These are phyloP conservation scores for Chelon labrosus DNA, from an alignment of 2,797 vertebrate species.

Conservation along the genomic window DNA sequence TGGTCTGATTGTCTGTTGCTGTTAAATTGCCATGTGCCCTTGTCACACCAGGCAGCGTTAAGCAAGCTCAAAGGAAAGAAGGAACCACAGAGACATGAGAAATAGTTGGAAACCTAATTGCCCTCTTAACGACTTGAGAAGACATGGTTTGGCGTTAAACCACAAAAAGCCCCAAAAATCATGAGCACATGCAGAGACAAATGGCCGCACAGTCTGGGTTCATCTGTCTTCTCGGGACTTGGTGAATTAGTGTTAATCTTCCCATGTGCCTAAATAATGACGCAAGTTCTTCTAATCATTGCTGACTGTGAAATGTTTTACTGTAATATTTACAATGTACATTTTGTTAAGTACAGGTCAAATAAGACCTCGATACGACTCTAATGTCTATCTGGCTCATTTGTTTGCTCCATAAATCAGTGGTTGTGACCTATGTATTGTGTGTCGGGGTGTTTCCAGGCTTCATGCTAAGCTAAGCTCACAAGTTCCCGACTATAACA, in stretches of 20 bases:
- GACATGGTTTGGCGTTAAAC: neutral
- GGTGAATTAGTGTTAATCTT: neutral
- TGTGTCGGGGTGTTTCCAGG: too few relatives aligned
- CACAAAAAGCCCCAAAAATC: neutral
- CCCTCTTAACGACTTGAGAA: conserved; percentile 9
- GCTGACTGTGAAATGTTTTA: neutral
- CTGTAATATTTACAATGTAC: neutral
- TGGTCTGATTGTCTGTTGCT: conserved; percentile 23
- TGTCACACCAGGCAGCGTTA: conserved; percentile 22
- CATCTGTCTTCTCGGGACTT: conserved; percentile 4
- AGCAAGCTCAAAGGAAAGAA: conserved; percentile 29
- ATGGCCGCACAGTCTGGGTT: conserved; percentile 15
- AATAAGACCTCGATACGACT: too few relatives aligned
- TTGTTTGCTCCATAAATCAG: too few relatives aligned
- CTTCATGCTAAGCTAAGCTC: too few relatives aligned
- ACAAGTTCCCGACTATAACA: too few relatives aligned
- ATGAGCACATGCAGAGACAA: conserved; percentile 29
- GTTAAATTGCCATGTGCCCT: conserved; percentile 12
- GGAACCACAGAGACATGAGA: neutral
- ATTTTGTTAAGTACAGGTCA: too few relatives aligned
- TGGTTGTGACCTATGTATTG: too few relatives aligned
- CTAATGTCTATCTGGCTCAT: too few relatives aligned
- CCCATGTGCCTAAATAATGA: neutral
- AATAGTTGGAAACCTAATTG: conserved; percentile 15
- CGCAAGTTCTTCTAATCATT: neutral